Conservation (phyloP, 2,113 vertebrate species). For the Corvus hawaiiensis region DNA sequence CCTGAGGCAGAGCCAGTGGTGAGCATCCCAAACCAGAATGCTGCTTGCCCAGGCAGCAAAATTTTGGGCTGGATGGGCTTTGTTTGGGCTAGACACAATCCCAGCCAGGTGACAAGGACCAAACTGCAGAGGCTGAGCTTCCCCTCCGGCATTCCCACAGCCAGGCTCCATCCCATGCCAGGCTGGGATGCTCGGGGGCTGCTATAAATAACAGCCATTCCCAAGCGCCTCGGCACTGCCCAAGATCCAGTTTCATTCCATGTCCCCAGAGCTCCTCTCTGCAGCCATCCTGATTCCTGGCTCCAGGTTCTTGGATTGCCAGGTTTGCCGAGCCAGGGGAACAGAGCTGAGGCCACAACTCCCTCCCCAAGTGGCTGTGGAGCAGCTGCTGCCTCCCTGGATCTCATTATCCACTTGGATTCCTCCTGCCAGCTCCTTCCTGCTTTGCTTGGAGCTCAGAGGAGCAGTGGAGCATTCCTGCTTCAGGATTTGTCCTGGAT, state of each 20-base stretch:
- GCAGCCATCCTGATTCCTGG: background rate
- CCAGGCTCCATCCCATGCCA: background rate
- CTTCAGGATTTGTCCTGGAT: background rate
- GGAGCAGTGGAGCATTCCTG: background rate
- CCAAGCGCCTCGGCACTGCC: rapidly evolving
- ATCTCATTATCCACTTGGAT: background rate
- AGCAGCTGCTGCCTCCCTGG: background rate
- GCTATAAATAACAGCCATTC: background rate
- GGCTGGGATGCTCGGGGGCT: background rate
- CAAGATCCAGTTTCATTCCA: background rate
- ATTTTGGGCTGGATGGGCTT: background rate
- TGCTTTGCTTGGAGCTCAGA: background rate
- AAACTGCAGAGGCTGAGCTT: background rate
- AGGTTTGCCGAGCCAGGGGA: rapidly evolving
- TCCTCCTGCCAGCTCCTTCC: background rate
- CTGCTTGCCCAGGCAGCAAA: background rate
- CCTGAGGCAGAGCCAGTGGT: constrained; percentile 61
- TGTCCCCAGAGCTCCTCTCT: background rate
- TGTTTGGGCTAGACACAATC: rapidly evolving
- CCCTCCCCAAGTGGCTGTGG: rapidly evolving
- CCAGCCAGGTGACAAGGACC: background rate
- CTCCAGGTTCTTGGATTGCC: background rate
- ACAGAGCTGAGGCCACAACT: background rate
- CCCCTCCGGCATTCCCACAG: background rate
- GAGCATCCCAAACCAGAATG: background rate